Conservation (phyloP, 1,140 invertebrate species). For the Bombus waltoni region DNA sequence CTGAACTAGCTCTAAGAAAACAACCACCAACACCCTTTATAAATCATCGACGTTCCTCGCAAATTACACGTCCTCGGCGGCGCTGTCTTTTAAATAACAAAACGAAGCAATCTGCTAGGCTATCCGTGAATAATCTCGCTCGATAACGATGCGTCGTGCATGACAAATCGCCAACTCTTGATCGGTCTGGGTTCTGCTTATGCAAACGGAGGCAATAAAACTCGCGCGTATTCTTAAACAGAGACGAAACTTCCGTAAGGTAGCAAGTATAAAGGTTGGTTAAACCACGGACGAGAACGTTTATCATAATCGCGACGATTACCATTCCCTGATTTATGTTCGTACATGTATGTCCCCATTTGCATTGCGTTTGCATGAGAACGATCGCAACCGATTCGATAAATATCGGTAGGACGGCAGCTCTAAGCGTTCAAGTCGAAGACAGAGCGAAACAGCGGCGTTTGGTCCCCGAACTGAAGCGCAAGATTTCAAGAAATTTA, state of each 20-base stretch:
- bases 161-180: neutral
- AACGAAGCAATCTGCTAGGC: neutral
- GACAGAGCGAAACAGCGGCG: too few species aligned
- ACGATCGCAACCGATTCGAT: too few species aligned
- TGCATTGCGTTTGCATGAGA: neutral
- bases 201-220: conserved; percentile 5
- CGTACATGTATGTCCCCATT: too few species aligned
- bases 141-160: neutral
- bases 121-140: neutral
- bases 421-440: too few species aligned
- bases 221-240: neutral
- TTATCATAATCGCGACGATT: neutral
- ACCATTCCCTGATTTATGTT: neutral
- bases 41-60: neutral
- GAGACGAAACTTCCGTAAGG: neutral
- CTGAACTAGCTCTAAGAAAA: neutral
- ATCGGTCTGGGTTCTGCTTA: neutral
- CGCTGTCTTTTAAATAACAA: conserved; percentile 4
- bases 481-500: too few species aligned
- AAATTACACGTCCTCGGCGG: neutral
- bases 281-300: neutral
- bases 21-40: neutral
- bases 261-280: neutral
- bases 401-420: too few species aligned
- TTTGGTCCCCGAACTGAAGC: too few species aligned